phyloP scores from a whole-genome alignment of 1,140 invertebrate genomes.

The Physella acuta region DNA sequence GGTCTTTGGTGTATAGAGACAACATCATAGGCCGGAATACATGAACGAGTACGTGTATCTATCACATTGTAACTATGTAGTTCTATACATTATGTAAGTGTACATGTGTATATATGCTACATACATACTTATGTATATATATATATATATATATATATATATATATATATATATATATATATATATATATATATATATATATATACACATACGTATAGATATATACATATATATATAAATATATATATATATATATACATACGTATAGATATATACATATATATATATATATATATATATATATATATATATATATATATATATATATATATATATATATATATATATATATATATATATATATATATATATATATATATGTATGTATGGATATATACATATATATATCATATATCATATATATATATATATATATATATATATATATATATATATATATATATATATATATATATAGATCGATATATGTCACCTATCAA shows the following conservation, averaged over 20 bases:
- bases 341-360: not conserved
- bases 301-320: not conserved
- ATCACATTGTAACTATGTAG: too few species aligned
- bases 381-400: not conserved
- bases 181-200: constrained; percentile 5
- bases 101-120: too few species aligned
- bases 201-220: not conserved
- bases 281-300: not conserved
- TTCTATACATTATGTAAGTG: too few species aligned
- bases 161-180: constrained; percentile 15
- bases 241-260: not conserved
- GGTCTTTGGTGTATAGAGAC: too few species aligned
- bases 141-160: constrained; percentile 15
- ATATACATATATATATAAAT: not conserved
- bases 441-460: constrained; percentile 1
- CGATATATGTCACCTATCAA: too few species aligned
- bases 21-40: too few species aligned
- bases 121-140: not conserved
- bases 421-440: constrained; percentile 1
- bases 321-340: not conserved
- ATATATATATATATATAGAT: not conserved
- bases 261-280: not conserved
- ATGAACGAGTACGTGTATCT: too few species aligned
- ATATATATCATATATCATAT: not conserved
- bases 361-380: not conserved